Evolutionary conservation across 2,113 vertebrate genomes (phyloP).

Genomic region (Dolichallabes microphthalmus): DNA sequence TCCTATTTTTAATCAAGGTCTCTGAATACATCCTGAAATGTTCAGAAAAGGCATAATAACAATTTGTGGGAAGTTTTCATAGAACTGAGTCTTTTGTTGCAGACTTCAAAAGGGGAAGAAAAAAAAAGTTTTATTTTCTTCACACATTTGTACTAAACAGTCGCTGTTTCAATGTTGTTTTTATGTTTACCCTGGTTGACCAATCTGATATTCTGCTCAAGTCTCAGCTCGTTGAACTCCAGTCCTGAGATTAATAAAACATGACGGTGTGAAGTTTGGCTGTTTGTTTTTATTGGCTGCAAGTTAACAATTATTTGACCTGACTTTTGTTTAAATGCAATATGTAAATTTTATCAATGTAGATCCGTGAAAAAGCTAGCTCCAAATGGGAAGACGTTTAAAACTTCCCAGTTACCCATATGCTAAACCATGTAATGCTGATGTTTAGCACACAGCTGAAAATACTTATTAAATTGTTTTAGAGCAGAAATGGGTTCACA

Average conservation of each 20-base stretch:
- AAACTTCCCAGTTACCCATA: not conserved
- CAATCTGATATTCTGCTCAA: constrained; percentile 58
- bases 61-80: not conserved
- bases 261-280: constrained; percentile 64
- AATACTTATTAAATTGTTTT: not conserved
- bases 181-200: constrained; percentile 52
- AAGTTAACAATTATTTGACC: not conserved
- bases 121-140: constrained; percentile 58
- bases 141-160: constrained; percentile 53
- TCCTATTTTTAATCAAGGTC: not conserved
- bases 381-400: not conserved
- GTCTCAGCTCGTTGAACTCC: constrained; percentile 69
- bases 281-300: not conserved
- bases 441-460: not conserved
- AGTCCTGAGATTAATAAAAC: constrained; percentile 77
- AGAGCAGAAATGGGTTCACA: not conserved
- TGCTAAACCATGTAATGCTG: not conserved
- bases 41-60: not conserved
- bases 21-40: not conserved
- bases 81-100: not conserved
- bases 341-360: not conserved
- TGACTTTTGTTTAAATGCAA: no score
- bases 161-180: constrained; percentile 52
- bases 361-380: not conserved
- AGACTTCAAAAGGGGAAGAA: constrained; percentile 3